A percentile compares a stretch with the other conserved stretches of the same genome.
Evolutionary conservation across 1,140 invertebrate genomes (phyloP).

Genomic region (Bathynomus jamesi): DNA sequence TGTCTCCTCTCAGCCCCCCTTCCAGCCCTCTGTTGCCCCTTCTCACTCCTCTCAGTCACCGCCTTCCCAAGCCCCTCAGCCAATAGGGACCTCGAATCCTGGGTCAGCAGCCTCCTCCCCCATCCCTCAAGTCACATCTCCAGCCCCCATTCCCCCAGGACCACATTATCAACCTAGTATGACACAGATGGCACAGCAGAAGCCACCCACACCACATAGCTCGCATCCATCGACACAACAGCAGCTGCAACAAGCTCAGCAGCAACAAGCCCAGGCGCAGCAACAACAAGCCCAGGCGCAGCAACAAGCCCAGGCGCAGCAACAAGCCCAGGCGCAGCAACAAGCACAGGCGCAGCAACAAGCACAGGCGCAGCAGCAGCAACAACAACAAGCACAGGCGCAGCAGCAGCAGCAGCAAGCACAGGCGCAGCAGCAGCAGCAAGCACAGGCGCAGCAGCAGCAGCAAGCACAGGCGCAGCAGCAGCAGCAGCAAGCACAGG

Average conservation of each 20-base stretch:
- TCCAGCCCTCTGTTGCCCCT: neutral
- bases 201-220: neutral
- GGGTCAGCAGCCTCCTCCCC: neutral
- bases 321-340: neutral
- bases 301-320: constrained; percentile 1
- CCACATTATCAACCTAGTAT: neutral
- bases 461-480: neutral
- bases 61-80: neutral
- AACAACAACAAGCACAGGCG: neutral
- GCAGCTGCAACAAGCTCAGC: constrained; percentile 12
- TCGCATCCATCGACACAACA: no score
- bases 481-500: neutral
- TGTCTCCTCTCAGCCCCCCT: neutral
- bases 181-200: neutral
- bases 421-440: neutral
- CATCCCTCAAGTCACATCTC: neutral
- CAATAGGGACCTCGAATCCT: neutral
- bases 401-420: constrained; percentile 7
- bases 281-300: constrained; percentile 12
- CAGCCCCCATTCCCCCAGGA: neutral
- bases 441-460: neutral
- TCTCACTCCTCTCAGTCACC: neutral
- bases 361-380: neutral
- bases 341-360: constrained; percentile 9
- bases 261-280: constrained; percentile 6